Conservation (phyloP, 1,140 invertebrate species). For the Ceratoteleas bidentatus region DNA sequence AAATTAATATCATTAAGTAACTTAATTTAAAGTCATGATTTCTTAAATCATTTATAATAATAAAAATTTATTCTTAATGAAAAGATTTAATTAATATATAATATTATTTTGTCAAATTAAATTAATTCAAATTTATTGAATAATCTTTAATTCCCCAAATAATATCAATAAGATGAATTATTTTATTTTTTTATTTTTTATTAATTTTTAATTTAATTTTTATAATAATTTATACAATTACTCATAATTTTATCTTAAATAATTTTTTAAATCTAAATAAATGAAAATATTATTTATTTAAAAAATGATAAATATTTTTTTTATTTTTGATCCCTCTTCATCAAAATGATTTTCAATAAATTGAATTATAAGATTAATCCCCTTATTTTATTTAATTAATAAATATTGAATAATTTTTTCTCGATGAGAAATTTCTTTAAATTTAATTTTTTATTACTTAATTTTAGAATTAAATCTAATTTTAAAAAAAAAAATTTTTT, state of each 20-base stretch:
- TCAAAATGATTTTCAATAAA: conserved; percentile 78
- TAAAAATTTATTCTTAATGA: conserved; percentile 54
- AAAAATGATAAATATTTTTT: conserved; percentile 67
- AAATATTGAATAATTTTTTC: conserved; percentile 79
- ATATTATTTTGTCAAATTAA: not conserved
- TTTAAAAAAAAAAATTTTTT: conserved; percentile 80
- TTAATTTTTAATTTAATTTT: conserved; percentile 69
- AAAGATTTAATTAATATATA: not conserved
- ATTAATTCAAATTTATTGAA: not conserved
- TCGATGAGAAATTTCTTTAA: conserved; percentile 70
- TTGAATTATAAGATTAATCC: conserved; percentile 72
- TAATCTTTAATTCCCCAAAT: conserved; percentile 80
- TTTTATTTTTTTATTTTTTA: conserved; percentile 70
- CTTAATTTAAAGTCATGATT: conserved; percentile 81
- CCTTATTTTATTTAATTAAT: conserved; percentile 76
- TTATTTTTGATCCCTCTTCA: conserved; percentile 66
- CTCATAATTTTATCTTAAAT: conserved; percentile 78
- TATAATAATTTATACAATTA: conserved; percentile 3
- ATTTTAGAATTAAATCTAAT: conserved; percentile 74
- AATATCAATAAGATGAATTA: conserved; percentile 61
- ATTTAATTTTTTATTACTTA: conserved; percentile 79
- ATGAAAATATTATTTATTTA: too few species aligned
- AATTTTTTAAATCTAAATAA: too few species aligned
- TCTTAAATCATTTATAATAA: conserved; percentile 77
- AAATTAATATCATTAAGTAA: too few species aligned